Evolutionary conservation across 2,113 vertebrate species (phyloP), one percentile per base, ranked within the genome.

Genomic region (Recurvirostra avosetta): DNA sequence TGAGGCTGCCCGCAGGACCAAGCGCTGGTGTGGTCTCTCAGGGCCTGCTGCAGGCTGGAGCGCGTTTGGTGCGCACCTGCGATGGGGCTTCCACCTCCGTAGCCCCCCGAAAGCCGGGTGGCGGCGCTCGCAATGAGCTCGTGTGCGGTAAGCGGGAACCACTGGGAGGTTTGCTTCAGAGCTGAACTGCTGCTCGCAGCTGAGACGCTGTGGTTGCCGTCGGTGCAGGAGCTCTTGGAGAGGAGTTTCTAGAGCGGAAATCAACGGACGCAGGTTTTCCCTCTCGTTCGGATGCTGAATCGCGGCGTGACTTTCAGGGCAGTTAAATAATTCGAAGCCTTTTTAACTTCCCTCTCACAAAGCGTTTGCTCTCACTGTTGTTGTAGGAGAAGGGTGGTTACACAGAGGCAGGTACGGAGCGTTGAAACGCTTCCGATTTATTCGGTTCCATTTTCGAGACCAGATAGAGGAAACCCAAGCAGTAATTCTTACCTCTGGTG

Each of bases 331-430:
- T 43, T 45, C 70, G 30, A 40, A 85, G 41, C 29, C 15, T 84
- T 86, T 91, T 72, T 14, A 61, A 18, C 11, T 25, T 62, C 8
- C 5, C 20, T 72, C 36, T 58, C 7, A 2, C 29, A 38, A 76
- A 63, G 49, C 0, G 0, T 81, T 67, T 85, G 19, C 32, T 72
- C 25, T 80, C 32, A 3, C 26, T 23, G 10, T 34, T 66, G 55
- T 0, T 0, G 29, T 40, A 2, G 19, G 40, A 50, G 32, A 70
- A 6, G 1, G 4, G 7, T 67, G 55, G n/a, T n/a, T 41, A 8
- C 8, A 3, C 4, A 21, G 32, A 49, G 27, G 25, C 47, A 71
- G 50, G 25, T n/a, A 49, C 10, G n/a, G 62, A 21, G 30, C 3
- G 5, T 26, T 74, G 52, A 43, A 55, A n/a, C 8, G 1, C 18